phyloP scores from a whole-genome alignment of 2,113 vertebrate species.

The Dipodomys spectabilis region DNA sequence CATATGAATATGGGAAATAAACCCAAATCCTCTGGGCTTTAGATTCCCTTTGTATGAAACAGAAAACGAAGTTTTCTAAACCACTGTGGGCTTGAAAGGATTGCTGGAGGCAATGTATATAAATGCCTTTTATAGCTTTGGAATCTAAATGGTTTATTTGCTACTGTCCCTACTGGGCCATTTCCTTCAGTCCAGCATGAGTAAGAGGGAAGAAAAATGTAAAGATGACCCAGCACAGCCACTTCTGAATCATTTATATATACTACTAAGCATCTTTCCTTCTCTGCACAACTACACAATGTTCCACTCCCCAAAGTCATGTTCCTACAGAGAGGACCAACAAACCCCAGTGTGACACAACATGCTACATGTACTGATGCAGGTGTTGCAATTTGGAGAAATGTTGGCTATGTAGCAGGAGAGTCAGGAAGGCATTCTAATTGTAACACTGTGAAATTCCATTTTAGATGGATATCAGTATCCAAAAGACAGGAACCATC shows the following conservation, averaged over 20 bases:
- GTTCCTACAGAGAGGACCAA: neutral
- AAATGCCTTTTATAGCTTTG: slow-evolving; percentile 12
- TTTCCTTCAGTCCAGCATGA: slow-evolving; percentile 9
- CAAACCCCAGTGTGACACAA: neutral
- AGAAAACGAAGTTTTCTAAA: slow-evolving; percentile 31
- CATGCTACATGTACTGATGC: fast-evolving
- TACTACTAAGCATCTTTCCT: neutral
- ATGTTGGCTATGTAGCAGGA: too few species aligned
- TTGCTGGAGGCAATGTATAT: slow-evolving; percentile 6
- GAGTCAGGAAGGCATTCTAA: neutral
- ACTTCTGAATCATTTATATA: slow-evolving; percentile 18
- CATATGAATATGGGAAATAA: neutral
- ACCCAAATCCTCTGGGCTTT: neutral
- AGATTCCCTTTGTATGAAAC: neutral
- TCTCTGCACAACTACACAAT: neutral
- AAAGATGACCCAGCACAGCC: neutral
- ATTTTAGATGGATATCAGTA: neutral
- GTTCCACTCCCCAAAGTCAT: neutral
- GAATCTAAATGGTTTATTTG: slow-evolving; percentile 25
- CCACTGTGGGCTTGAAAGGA: neutral
- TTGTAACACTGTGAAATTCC: neutral
- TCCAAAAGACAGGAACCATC: neutral
- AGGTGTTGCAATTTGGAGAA: neutral
- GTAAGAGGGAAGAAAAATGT: neutral
- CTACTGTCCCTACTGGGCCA: neutral